Evolutionary conservation across 1,140 invertebrate species (phyloP).

Genomic region (Pristionchus pacificus): DNA sequence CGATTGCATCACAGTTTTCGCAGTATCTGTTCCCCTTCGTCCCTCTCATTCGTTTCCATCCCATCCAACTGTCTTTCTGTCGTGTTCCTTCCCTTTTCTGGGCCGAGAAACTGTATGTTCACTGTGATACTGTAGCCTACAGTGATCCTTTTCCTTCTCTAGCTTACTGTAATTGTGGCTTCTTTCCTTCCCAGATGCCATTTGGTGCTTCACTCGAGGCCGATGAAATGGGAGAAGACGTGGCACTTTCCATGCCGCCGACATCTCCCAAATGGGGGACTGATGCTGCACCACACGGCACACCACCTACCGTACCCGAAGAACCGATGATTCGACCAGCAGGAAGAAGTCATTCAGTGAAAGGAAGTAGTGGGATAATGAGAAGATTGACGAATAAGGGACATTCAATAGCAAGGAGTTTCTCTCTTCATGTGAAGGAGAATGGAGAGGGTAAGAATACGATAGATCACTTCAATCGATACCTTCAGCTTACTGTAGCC

Average conservation of each 20-base stretch:
- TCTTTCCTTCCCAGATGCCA: neutral
- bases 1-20: too few species aligned
- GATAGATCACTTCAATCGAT: too few species aligned
- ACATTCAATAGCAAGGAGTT: slow-evolving; percentile 11
- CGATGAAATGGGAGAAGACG: slow-evolving; percentile 6
- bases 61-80: too few species aligned
- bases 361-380: slow-evolving; percentile 21
- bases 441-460: neutral
- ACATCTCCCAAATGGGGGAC: neutral
- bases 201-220: slow-evolving; percentile 5
- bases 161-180: too few species aligned
- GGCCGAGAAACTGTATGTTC: too few species aligned
- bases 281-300: neutral
- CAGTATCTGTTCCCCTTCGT: too few species aligned
- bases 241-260: slow-evolving; percentile 1
- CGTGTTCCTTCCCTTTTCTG: too few species aligned
- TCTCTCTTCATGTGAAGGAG: slow-evolving; percentile 5
- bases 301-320: slow-evolving; percentile 11
- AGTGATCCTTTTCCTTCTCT: too few species aligned
- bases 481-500: too few species aligned
- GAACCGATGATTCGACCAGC: slow-evolving; percentile 10
- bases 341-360: slow-evolving; percentile 34
- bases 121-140: too few species aligned
- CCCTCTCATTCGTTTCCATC: too few species aligned
- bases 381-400: slow-evolving; percentile 23